Conservation (phyloP, 1,140 invertebrate species). For the Pinna nobilis region DNA sequence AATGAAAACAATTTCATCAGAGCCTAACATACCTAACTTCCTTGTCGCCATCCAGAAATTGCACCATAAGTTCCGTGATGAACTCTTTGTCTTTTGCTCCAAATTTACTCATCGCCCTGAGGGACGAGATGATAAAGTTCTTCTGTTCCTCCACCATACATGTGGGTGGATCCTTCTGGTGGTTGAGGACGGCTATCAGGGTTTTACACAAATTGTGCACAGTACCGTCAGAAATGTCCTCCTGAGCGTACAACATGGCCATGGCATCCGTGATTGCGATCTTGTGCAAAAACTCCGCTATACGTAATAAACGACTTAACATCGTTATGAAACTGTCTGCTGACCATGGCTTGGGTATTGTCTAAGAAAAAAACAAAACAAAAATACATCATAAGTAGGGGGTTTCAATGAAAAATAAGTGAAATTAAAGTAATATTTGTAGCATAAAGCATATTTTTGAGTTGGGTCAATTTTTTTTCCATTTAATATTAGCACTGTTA, state of each 20-base stretch:
- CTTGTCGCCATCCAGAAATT: conserved; percentile 71
- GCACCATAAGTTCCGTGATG: conserved; percentile 65
- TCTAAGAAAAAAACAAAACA: conserved; percentile 50
- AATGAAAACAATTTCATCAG: neutral
- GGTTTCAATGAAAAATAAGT: neutral
- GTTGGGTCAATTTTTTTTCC: neutral
- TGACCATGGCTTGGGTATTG: conserved; percentile 71
- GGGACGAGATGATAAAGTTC: conserved; percentile 60
- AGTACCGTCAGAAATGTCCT: conserved; percentile 55
- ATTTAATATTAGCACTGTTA: neutral
- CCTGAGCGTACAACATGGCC: conserved; percentile 57
- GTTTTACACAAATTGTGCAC: conserved; percentile 49
- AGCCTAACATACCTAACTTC: conserved; percentile 66
- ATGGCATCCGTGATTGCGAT: conserved; percentile 60
- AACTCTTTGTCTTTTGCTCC: conserved; percentile 62
- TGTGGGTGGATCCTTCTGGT: conserved; percentile 58
- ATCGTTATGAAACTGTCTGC: conserved; percentile 61
- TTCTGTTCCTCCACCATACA: conserved; percentile 61
- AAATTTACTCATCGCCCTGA: conserved; percentile 62
- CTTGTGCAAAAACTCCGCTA: conserved; percentile 61
- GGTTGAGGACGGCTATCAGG: conserved; percentile 59
- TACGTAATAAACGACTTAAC: conserved; percentile 60
- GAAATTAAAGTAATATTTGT: neutral
- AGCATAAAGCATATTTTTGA: neutral
- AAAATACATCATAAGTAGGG: neutral